Evolutionary conservation across 2,113 vertebrate genomes (phyloP), one percentile per base, ranked within the genome.

Genomic region (Zapornia atra): DNA sequence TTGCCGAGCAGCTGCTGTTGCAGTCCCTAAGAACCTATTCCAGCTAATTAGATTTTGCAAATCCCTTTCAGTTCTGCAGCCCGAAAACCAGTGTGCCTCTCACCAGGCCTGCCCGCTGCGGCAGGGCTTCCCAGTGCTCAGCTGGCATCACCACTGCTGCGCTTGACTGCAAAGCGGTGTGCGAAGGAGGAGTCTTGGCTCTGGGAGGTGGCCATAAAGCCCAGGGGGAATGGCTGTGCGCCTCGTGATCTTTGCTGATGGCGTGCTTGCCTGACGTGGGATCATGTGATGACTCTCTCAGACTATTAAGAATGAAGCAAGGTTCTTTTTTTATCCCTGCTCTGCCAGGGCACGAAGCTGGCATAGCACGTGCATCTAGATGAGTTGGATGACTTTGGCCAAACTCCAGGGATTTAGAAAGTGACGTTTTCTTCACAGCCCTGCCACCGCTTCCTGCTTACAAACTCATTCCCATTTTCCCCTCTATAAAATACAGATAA

Each of bases 221-320:
- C 70, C 57, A 71, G 24, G 53, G 71, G 80, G 57, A 91, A 92
- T 36, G 53, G 65, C 48, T 73, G 8, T 12, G 3, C 9, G 13
- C 64, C 81, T 84, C 19, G 57, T 87, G 73, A 90, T 84, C 57
- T 87, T 87, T 79, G 40, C 79, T 42, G 71, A 73, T 25, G 33
- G 68, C 0, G 0, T 48, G 70, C 22, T 48, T 77, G 71, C n/a
- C 72, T 4, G 9, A 71, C 1, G 2, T 75, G 42, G 18, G 69
- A n/a, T 92, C 61, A 78, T 28, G 36, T 44, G 81, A 76, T 79
- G 56, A 50, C 60, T 87, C 48, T 63, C 26, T 6, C 5, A 70
- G 51, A 36, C 46, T 44, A 14, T 18, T 61, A 65, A 81, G 64
- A 73, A 31, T 73, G 64, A 61, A 73, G 56, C 38, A 59, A 63